phyloP scores from a whole-genome alignment of 2,113 vertebrate species.

The Hipposideros armiger region DNA sequence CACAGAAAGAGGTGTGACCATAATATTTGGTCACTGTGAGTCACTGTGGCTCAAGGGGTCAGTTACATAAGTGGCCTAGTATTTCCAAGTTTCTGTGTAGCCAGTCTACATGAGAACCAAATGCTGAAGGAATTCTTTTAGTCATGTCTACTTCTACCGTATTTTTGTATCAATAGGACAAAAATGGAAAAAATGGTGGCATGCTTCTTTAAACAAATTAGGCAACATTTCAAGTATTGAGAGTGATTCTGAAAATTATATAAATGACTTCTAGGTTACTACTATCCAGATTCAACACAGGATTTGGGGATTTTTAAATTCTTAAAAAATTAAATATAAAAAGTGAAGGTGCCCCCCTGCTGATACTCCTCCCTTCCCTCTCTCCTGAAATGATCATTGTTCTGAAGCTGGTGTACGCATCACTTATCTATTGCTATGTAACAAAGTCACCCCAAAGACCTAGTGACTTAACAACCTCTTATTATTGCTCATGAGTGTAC shows the following conservation, averaged over 20 bases:
- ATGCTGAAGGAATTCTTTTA: not conserved
- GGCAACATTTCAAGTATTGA: not conserved
- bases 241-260: not conserved
- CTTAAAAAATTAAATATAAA: not conserved
- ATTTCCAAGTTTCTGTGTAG: constrained; percentile 35
- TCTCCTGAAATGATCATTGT: not conserved
- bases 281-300: not conserved
- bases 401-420: not conserved
- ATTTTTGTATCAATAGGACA: not conserved
- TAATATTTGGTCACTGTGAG: constrained; percentile 64
- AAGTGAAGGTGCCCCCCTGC: not conserved
- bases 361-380: not conserved
- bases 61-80: constrained; percentile 1
- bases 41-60: constrained; percentile 63
- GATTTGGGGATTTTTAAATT: constrained; percentile 7
- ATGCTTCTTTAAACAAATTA: not conserved
- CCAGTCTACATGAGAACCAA: not conserved
- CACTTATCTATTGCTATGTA: not conserved
- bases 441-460: not conserved
- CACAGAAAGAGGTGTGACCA: constrained; percentile 46
- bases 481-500: not conserved
- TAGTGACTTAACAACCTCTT: not conserved
- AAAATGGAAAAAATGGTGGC: not conserved
- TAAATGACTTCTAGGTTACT: not conserved
- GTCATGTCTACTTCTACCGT: not conserved